Evolutionary conservation across 2,113 vertebrate genomes (phyloP), one percentile per base, ranked within the genome.

Genomic region (Phylloscopus trochilus): DNA sequence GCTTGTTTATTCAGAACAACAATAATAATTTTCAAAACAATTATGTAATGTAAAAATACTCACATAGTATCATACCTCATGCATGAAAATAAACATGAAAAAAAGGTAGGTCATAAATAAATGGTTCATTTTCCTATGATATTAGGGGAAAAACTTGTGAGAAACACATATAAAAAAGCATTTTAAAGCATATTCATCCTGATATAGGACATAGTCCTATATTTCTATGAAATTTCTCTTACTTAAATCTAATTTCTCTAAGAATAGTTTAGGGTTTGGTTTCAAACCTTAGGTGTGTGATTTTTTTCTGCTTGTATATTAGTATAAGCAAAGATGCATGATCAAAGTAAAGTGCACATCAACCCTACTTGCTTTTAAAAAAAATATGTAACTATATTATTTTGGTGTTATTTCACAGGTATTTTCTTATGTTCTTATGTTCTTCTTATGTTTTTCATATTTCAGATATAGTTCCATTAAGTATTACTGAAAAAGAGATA

Each of bases 401-500:
- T 78, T 79, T 46, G 53, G 6, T 51, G 9, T 33, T 55, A 46
- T 77, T 86, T 63, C 22, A 59, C 1, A 39, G 2, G 4, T 44
- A 27, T 72, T 83, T 72, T 51, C 3, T n/a, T 63, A 20, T n/a
- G n/a, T n/a, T n/a, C n/a, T n/a, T n/a, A n/a, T n/a, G n/a, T n/a
- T n/a, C n/a, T n/a, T n/a, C n/a, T n/a, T n/a, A n/a, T n/a, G n/a
- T 28, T 83, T 49, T 83, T 37, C 0, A 0, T 46, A 35, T 70
- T 66, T 47, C 30, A 84, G 2, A 21, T 62, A 16, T 22, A 56
- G 12, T 77, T 33, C 37, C 18, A 44, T 35, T 3, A 63, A 44
- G 3, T 43, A 14, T 13, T 76, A n/a, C 26, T 87, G 14, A 46
- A 8, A 68, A 67, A 79, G 7, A 44, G 2, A 41, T 1, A 37